Evolutionary conservation across 2,797 vertebrate genomes (phyloP), one percentile per base, ranked within the genome.

Genomic region (Crypturellus tataupa): DNA sequence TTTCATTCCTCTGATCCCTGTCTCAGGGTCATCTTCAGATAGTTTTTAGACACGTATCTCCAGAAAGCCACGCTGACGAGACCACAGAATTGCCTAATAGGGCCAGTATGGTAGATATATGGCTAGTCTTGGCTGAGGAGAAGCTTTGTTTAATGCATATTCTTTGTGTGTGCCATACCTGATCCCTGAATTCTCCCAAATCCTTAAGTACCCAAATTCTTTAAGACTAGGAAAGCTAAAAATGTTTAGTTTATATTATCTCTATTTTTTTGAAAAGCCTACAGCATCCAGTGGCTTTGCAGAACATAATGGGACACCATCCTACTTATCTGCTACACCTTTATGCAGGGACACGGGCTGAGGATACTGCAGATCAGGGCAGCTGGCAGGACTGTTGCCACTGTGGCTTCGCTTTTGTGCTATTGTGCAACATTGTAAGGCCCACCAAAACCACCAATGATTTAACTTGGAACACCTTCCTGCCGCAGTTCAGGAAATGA

Each of bases 1-100:
- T 59, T 10, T 51, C 68, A 16, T 0, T 1, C 49, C 80, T 60
- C 58, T 67, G 17, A 13, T 62, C 1, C 0, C 44, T 37, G 39
- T 24, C 27, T 49, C 23, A 17, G 31, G 49, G 31, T 31, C 51
- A 29, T 44, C 39, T 73, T 46, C 65, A 56, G 39, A 7, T 7
- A 17, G 5, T 5, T 18, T 53, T 70, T 14, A 20, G 24, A 20
- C 33, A 51, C 9, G 5, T 27, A 12, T 17, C 31, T 53, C 49
- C 29, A 53, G 70, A 25, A 39, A n/a, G 49, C 25, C 33, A 58
- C 39, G 47, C 56, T 27, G 37, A 21, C 51, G 58, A 37, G n/a
- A 31, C 29, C 33, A 27, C n/a, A 33, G 8, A 44, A 4, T 29
- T 42, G 27, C 63, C 8, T 76, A 8, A 23, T 6, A 51, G n/a